Conservation (phyloP, 2,888 invertebrate species). For the Meteorus colon region DNA sequence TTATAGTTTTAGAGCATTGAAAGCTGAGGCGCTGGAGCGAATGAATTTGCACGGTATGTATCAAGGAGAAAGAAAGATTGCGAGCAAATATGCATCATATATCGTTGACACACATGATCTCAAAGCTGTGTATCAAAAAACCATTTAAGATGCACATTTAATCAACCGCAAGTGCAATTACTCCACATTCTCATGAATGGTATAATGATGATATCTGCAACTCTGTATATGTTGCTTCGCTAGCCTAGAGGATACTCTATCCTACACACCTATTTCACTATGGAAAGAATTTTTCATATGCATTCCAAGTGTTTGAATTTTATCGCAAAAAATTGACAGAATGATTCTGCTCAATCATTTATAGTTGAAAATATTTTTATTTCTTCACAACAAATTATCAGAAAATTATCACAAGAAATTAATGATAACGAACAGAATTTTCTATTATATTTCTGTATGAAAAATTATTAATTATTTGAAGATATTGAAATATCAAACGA, state of each 20-base stretch:
- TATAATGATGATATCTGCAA: neutral
- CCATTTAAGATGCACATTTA: neutral
- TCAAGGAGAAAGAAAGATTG: neutral
- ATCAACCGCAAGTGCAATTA: conserved; percentile 16
- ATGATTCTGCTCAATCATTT: neutral
- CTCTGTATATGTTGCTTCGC: neutral
- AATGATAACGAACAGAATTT: too few relatives aligned
- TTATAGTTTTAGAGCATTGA: too few relatives aligned
- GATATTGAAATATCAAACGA: too few relatives aligned
- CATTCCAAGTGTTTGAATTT: neutral
- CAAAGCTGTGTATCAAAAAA: neutral
- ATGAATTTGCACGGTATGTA: too few relatives aligned
- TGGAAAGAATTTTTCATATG: neutral
- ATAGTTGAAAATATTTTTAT: too few relatives aligned
- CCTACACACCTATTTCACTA: neutral
- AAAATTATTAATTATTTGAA: too few relatives aligned
- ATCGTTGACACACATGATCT: neutral
- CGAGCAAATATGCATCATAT: neutral
- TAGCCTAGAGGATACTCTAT: neutral
- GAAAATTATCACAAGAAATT: too few relatives aligned
- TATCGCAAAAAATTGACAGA: neutral
- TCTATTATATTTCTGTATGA: too few relatives aligned
- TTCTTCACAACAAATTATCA: too few relatives aligned
- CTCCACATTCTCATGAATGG: conserved; percentile 20
- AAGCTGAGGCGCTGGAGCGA: too few relatives aligned